Percentiles rank a stretch among this genome's conserved stretches.
These are phyloP conservation scores for Hippoglossus stenolepis DNA, from an alignment of 2,113 vertebrate species.

Conservation along the genomic window DNA sequence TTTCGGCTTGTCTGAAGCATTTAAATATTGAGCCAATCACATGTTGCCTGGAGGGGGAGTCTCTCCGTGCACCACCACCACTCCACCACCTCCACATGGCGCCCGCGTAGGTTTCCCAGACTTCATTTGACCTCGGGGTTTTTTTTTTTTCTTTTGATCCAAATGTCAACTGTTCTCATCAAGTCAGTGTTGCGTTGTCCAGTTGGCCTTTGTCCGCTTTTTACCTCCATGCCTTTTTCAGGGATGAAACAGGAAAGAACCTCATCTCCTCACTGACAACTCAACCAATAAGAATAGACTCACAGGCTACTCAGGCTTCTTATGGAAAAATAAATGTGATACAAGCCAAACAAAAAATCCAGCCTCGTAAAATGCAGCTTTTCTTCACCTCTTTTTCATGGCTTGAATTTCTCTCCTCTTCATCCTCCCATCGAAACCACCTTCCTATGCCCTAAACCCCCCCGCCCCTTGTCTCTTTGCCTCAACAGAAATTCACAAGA, in stretches of 20 bases:
- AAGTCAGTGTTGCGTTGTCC: background rate
- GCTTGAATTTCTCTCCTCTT: background rate
- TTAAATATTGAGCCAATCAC: conserved; percentile 61
- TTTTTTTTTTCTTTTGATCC: conserved; percentile 16
- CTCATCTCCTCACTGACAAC: background rate
- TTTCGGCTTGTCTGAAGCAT: conserved; percentile 61
- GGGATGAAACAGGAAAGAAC: background rate
- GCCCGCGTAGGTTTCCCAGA: background rate
- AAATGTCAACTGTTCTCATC: conserved; percentile 37
- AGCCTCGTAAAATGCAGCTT: too few relatives aligned
- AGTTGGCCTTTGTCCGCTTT: conserved; percentile 14
- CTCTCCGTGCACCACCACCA: conserved; percentile 1
- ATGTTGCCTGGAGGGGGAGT: conserved; percentile 40
- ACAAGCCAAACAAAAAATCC: too few relatives aligned
- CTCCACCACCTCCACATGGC: background rate
- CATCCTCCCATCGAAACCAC: background rate
- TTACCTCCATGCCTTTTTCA: background rate
- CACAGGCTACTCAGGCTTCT: too few relatives aligned
- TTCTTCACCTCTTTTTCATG: too few relatives aligned
- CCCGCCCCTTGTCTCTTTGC: background rate
- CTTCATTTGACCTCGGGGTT: background rate
- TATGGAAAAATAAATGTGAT: too few relatives aligned
- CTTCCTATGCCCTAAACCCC: background rate
- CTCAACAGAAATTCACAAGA: conserved; percentile 89
- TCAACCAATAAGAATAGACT: background rate